Conservation (phyloP, 1,140 invertebrate genomes). For the Panonychus citri region DNA sequence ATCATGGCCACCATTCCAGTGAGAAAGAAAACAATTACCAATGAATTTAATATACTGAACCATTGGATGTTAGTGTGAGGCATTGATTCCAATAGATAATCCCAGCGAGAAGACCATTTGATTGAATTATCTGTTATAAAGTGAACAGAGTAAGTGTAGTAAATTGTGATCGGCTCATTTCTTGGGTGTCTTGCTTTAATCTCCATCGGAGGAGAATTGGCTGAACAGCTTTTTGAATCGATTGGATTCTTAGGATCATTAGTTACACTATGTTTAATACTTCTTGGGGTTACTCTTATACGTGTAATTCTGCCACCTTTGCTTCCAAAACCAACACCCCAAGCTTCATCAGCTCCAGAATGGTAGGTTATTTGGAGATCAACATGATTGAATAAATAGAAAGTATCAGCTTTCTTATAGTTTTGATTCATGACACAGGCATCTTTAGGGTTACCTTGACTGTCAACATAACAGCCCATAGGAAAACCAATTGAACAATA, state of each 20-base stretch:
- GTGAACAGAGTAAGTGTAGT: constrained; percentile 63
- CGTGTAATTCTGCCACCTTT: constrained; percentile 73
- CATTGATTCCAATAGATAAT: constrained; percentile 95
- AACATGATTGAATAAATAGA: constrained; percentile 90
- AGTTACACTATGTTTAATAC: constrained; percentile 35
- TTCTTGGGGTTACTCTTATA: constrained; percentile 50
- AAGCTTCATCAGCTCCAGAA: constrained; percentile 55
- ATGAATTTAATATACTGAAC: constrained; percentile 44
- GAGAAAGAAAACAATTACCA: constrained; percentile 36
- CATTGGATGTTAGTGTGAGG: constrained; percentile 97
- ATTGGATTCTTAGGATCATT: constrained; percentile 8
- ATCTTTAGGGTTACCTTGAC: constrained; percentile 31
- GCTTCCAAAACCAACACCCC: constrained; percentile 45
- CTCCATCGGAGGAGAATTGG: constrained; percentile 36
- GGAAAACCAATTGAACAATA: constrained; percentile 86
- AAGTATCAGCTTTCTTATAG: constrained; percentile 39
- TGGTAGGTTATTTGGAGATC: constrained; percentile 81
- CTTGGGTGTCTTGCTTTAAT: constrained; percentile 33
- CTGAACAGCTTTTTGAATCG: constrained; percentile 28
- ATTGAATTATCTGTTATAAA: constrained; percentile 47
- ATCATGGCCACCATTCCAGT: constrained; percentile 99
- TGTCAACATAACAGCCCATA: constrained; percentile 73
- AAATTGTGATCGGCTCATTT: constrained; percentile 36
- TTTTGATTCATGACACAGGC: constrained; percentile 34
- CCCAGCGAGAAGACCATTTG: constrained; percentile 97